Evolutionary conservation across 2,888 invertebrate genomes (phyloP).

Genomic region (Scaptomyza reducta): DNA sequence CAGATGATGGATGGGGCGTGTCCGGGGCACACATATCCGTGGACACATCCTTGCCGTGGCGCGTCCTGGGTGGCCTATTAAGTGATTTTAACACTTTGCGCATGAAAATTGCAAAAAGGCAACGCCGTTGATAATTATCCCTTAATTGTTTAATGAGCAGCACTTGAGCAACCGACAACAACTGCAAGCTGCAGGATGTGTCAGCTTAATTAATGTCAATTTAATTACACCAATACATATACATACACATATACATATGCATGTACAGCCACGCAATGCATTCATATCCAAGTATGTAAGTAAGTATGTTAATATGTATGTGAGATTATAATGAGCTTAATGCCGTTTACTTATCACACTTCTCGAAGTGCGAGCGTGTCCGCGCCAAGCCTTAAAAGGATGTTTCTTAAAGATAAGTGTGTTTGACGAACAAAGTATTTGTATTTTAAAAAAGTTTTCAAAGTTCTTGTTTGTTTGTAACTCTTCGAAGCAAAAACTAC

Average conservation of each 20-base stretch:
- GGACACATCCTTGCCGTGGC: constrained; percentile 7
- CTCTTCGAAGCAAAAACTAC: too few species aligned
- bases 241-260: neutral
- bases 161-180: constrained; percentile 61
- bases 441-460: too few species aligned
- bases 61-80: constrained; percentile 68
- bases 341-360: neutral
- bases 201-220: constrained; percentile 77
- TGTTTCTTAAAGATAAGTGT: neutral
- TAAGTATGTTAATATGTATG: neutral
- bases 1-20: constrained; percentile 7
- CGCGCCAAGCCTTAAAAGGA: neutral
- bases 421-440: too few species aligned
- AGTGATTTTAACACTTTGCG: constrained; percentile 80
- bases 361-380: neutral
- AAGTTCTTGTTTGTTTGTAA: too few species aligned
- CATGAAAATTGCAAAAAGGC: constrained; percentile 80
- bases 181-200: constrained; percentile 50
- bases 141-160: constrained; percentile 80
- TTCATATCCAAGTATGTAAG: neutral
- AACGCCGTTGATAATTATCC: constrained; percentile 77
- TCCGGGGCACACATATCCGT: constrained; percentile 1
- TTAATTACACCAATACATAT: constrained; percentile 61
- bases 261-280: too few species aligned
- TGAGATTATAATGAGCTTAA: constrained; percentile 22